Conservation (phyloP, 2,888 invertebrate species). For the Minunthozetes semirufus region DNA sequence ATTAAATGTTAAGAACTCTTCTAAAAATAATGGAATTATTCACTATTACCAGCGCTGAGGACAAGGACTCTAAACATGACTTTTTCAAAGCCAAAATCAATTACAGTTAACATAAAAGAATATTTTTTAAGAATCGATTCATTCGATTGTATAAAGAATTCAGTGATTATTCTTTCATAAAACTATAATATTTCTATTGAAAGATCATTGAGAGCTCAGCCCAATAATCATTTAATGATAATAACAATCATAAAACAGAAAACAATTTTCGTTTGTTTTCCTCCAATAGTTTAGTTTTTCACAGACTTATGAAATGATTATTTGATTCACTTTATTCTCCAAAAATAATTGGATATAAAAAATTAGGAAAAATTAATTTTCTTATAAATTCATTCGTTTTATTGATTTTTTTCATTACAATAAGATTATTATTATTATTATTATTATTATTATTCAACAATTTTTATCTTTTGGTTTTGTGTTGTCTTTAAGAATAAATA, state of each 20-base stretch:
- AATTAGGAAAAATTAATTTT: not conserved
- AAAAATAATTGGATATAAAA: not conserved
- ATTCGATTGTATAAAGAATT: not conserved
- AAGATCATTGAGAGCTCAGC: too few relatives aligned
- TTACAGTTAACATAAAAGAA: not conserved
- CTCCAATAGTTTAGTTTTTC: not conserved
- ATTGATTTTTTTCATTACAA: too few relatives aligned
- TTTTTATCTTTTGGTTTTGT: too few relatives aligned
- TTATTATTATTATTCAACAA: too few relatives aligned
- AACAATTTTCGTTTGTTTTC: not conserved
- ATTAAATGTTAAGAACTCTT: not conserved
- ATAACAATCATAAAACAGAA: not conserved
- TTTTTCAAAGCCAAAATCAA: constrained; percentile 5
- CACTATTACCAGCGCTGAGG: not conserved
- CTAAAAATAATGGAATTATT: not conserved
- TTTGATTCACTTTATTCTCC: not conserved
- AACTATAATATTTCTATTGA: not conserved
- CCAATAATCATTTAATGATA: not conserved
- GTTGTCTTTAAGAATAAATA: too few relatives aligned
- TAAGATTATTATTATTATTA: too few relatives aligned
- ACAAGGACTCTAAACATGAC: not conserved
- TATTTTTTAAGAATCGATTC: not conserved
- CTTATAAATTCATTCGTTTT: too few relatives aligned
- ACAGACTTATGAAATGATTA: not conserved
- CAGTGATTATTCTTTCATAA: not conserved